Percentiles rank a stretch among this genome's conserved stretches.
Evolutionary conservation across 2,797 vertebrate species (phyloP).

Genomic region (Tragopan temminckii): DNA sequence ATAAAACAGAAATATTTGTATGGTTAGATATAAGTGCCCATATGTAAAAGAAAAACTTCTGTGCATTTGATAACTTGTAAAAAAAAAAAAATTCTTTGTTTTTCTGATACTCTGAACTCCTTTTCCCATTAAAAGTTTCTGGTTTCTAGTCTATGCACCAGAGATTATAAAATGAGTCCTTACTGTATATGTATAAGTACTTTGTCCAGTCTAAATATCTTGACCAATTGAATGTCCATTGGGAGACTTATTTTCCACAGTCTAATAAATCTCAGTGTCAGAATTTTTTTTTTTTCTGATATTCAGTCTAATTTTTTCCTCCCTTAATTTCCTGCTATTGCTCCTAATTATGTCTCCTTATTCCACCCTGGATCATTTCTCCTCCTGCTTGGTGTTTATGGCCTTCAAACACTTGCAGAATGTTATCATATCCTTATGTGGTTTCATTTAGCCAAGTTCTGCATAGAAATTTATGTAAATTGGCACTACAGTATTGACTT

Average conservation of each 20-base stretch:
- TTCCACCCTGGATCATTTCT: slow-evolving; percentile 47
- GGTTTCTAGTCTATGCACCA: not conserved
- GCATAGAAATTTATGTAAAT: slow-evolving; percentile 35
- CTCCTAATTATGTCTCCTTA: slow-evolving; percentile 58
- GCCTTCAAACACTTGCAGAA: slow-evolving; percentile 48
- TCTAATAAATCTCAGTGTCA: slow-evolving; percentile 56
- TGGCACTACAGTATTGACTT: slow-evolving; percentile 15
- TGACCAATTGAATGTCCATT: slow-evolving; percentile 40
- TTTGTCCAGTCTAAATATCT: slow-evolving; percentile 56
- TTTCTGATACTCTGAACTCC: not conserved
- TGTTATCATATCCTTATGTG: slow-evolving; percentile 50
- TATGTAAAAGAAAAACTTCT: not conserved
- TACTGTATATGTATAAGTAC: not conserved
- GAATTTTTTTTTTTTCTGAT: slow-evolving; percentile 46
- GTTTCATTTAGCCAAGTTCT: slow-evolving; percentile 23
- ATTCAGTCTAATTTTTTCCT: slow-evolving; percentile 47
- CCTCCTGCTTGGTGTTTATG: slow-evolving; percentile 36
- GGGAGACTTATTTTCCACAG: slow-evolving; percentile 46
- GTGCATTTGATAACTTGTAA: not conserved
- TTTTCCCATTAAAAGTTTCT: slow-evolving; percentile 9
- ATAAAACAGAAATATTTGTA: too few relatives aligned
- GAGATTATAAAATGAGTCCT: slow-evolving; percentile 29
- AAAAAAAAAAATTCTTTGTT: not conserved
- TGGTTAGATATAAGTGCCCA: not conserved
- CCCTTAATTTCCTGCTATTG: slow-evolving; percentile 45